Conservation (phyloP, 2,797 vertebrate species). For the Chelon auratus region DNA sequence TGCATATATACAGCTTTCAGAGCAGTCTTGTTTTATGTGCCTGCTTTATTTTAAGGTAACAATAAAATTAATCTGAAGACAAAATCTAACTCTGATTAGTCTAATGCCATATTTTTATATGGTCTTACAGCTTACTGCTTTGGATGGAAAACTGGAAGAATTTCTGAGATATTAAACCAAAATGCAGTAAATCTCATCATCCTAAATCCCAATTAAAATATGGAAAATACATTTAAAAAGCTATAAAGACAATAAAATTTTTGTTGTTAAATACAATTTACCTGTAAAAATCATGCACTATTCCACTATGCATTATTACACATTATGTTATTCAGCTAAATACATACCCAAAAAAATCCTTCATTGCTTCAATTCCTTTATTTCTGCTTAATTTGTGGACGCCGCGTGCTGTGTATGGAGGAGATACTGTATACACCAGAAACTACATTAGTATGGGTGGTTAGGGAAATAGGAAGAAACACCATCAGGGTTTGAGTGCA, state of each 20-base stretch:
- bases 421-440: slow-evolving; percentile 56
- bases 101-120: not conserved
- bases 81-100: slow-evolving; percentile 6
- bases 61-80: too few species aligned
- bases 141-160: not conserved
- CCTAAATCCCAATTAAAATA: not conserved
- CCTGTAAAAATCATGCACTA: not conserved
- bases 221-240: not conserved
- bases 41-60: too few species aligned
- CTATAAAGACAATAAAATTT: not conserved
- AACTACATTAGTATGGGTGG: slow-evolving; percentile 72
- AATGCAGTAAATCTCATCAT: not conserved
- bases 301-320: slow-evolving; percentile 11
- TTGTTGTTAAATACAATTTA: slow-evolving; percentile 3
- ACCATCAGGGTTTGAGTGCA: slow-evolving; percentile 76
- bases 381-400: slow-evolving; percentile 33
- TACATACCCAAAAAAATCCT: not conserved
- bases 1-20: slow-evolving; percentile 1
- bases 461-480: slow-evolving; percentile 73
- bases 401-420: slow-evolving; percentile 27
- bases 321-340: slow-evolving; percentile 32
- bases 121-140: not conserved
- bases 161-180: not conserved
- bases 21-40: not conserved
- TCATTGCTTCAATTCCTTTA: slow-evolving; percentile 41